Evolutionary conservation across 2,797 vertebrate genomes (phyloP).

Genomic region (Luscinia megarhynchos): DNA sequence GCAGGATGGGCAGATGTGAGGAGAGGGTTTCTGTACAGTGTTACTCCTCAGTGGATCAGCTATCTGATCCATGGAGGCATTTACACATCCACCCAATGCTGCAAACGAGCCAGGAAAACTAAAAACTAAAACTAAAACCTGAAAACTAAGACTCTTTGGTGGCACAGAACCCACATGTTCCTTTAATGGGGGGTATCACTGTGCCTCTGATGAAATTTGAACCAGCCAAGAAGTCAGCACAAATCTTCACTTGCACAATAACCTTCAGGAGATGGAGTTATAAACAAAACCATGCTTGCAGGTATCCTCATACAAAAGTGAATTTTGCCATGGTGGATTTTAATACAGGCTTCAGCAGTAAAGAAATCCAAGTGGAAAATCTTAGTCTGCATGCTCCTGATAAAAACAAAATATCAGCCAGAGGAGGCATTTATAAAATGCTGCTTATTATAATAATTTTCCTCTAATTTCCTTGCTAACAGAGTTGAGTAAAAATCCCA

Average conservation of each 20-base stretch:
- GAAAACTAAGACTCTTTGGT: neutral
- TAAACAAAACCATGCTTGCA: neutral
- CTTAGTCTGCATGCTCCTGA: neutral
- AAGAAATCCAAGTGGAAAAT: constrained; percentile 1
- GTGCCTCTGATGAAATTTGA: neutral
- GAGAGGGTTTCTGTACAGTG: neutral
- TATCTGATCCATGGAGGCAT: fast-evolving
- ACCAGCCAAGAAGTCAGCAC: neutral
- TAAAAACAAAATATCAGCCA: neutral
- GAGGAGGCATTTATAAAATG: neutral
- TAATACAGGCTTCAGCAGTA: neutral
- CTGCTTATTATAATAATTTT: neutral
- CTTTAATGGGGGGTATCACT: neutral
- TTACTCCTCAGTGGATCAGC: neutral
- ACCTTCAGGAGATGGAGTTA: neutral
- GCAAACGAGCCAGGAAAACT: neutral
- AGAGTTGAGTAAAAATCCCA: neutral
- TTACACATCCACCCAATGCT: neutral
- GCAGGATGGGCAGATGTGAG: neutral
- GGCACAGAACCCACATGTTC: neutral
- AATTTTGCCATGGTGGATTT: neutral
- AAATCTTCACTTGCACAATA: neutral
- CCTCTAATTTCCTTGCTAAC: neutral
- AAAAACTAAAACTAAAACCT: neutral
- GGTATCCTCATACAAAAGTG: neutral